Base-by-base conservation (phyloP, 2,797 vertebrate genomes). In the Meriones psammophilus region DNA sequence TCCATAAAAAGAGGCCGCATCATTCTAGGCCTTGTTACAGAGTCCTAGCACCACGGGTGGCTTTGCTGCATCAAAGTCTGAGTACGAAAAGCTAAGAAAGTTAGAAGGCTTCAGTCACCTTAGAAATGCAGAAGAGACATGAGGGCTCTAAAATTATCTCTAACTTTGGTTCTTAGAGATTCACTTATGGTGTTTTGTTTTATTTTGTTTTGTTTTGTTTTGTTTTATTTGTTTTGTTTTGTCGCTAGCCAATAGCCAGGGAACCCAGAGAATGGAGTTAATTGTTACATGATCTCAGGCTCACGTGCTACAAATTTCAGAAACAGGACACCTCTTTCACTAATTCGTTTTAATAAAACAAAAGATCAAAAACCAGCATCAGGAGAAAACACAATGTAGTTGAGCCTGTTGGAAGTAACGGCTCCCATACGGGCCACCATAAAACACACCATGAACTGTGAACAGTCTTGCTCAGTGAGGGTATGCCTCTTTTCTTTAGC, bases 281-380 rank as follows among this genome's bases (percentile, higher is more conserved):
- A 66, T 85, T 89, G 79, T 79, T 64, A 91, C 46, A 91, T 74
- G 42, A 92, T 69, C 80, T 97, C 30, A 14, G 69, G n/a, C 13
- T 69, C 20, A 58, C 4, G 20, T 22, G 54, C 39, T 73, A 89
- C 88, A 91, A 86, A 97, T 6, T 9, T 89, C 89, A 96, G 91
- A 95, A 79, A 91, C 0, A 78, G n/a, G 68, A 73, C 15, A 33
- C 24, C 76, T 83, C 80, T 94, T 88, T 78, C 93, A 87, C 95
- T 86, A 74, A 89, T 87, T 69, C 78, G 80, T 80, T 97, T 96
- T 94, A 95, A 83, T 84, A 81, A 94, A 96, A 89, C 33, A 13
- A 87, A 89, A 92, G 95, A 50, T 89, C 4, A 60, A 88, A 97
- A 95, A 24, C 84, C 74, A 80, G 74, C 93, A 81, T 94, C 92